Conservation (phyloP, 2,888 invertebrate species). For the Linnaemya tessellans region DNA sequence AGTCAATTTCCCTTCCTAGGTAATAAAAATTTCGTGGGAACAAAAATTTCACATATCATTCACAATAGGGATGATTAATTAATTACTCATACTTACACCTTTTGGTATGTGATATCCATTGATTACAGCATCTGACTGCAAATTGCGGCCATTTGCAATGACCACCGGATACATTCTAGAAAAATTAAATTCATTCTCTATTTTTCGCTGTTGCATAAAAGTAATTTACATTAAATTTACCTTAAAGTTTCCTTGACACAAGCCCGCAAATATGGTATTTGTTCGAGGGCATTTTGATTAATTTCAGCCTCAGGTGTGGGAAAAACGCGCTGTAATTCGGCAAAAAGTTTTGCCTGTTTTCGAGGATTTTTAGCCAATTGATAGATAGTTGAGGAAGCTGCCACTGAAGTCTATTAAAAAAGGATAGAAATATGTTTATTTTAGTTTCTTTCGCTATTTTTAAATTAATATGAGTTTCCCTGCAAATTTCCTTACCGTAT, state of each 20-base stretch:
- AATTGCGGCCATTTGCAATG: slow-evolving; percentile 90
- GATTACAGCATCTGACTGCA: slow-evolving; percentile 89
- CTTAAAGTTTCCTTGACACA: slow-evolving; percentile 91
- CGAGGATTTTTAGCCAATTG: slow-evolving; percentile 89
- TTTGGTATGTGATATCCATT: slow-evolving; percentile 91
- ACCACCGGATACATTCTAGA: slow-evolving; percentile 91
- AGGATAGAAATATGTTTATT: neutral
- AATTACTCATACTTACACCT: slow-evolving; percentile 86
- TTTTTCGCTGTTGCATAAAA: neutral
- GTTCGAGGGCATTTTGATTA: slow-evolving; percentile 86
- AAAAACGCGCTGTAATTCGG: slow-evolving; percentile 86
- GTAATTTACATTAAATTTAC: slow-evolving; percentile 81
- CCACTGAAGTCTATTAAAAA: slow-evolving; percentile 87
- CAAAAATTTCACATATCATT: too few species aligned
- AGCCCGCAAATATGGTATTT: slow-evolving; percentile 88
- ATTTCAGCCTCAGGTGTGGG: slow-evolving; percentile 85
- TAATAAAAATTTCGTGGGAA: too few species aligned
- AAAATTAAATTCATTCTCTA: slow-evolving; percentile 10
- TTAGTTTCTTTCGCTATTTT: neutral
- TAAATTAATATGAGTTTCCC: neutral
- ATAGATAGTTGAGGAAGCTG: slow-evolving; percentile 89
- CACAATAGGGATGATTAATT: neutral
- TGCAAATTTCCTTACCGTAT: slow-evolving; percentile 85
- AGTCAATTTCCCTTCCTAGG: too few species aligned
- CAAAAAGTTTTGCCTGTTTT: slow-evolving; percentile 87